Percentiles rank a stretch among this genome's conserved stretches.
Conservation (phyloP, 2,888 invertebrate species). For the Dascillus cervinus region DNA sequence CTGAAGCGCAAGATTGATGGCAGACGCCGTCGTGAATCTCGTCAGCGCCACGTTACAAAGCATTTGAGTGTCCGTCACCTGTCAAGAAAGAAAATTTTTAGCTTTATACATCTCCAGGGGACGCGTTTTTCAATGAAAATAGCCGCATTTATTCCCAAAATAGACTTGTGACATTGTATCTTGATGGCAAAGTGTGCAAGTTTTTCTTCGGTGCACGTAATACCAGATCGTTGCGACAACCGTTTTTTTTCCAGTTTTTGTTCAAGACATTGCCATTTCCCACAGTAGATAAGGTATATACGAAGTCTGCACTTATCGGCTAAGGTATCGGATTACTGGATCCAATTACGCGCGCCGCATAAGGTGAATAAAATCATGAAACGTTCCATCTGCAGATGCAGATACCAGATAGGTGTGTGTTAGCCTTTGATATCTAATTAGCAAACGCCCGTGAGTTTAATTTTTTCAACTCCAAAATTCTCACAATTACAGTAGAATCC, state of each 20-base stretch:
- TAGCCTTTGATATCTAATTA: constrained; percentile 38
- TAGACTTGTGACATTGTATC: not conserved
- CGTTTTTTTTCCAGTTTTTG: too few relatives aligned
- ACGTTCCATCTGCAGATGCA: constrained; percentile 32
- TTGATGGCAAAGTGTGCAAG: not conserved
- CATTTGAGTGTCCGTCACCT: constrained; percentile 18
- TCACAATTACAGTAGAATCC: too few relatives aligned
- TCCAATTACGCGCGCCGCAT: constrained; percentile 43
- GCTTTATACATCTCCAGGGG: not conserved
- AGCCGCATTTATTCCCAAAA: not conserved
- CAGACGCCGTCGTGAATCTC: constrained; percentile 28
- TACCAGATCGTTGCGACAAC: too few relatives aligned
- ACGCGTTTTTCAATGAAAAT: not conserved
- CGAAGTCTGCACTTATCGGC: constrained; percentile 37
- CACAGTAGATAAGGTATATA: constrained; percentile 39
- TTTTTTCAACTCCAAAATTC: too few relatives aligned
- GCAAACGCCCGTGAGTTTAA: constrained; percentile 20
- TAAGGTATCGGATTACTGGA: constrained; percentile 40
- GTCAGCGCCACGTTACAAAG: constrained; percentile 22
- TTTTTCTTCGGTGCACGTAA: too few relatives aligned
- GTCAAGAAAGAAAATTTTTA: constrained; percentile 7
- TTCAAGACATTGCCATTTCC: constrained; percentile 28
- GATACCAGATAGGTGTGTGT: constrained; percentile 35
- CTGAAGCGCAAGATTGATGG: constrained; percentile 32
- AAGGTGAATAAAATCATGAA: constrained; percentile 43